These are phyloP conservation scores for Sprattus sprattus DNA, from an alignment of 2,113 vertebrate genomes.

Conservation along the genomic window DNA sequence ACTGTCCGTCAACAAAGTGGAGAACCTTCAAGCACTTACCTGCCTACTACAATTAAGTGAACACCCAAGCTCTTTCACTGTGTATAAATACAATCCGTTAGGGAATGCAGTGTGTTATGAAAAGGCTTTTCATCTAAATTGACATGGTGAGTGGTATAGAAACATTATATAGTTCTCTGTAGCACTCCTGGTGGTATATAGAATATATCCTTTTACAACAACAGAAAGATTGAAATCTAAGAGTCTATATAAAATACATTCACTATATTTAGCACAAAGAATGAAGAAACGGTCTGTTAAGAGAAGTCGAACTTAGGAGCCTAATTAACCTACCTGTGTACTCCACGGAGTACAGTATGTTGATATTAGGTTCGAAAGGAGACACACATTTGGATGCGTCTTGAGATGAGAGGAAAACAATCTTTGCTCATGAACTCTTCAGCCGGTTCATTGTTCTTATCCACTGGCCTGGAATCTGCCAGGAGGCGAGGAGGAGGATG, in stretches of 20 bases:
- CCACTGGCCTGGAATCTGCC: slow-evolving; percentile 21
- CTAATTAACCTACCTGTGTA: background rate
- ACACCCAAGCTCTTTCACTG: slow-evolving; percentile 31
- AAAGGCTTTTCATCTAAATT: background rate
- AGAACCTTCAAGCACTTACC: slow-evolving; percentile 67
- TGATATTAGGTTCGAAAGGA: background rate
- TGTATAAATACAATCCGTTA: background rate
- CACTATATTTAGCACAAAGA: background rate
- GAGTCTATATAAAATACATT: background rate
- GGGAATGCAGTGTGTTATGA: background rate
- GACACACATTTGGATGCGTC: background rate
- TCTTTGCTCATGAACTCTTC: background rate
- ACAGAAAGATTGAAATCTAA: background rate
- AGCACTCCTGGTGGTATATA: background rate
- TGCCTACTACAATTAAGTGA: slow-evolving; percentile 58
- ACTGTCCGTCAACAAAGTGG: slow-evolving; percentile 63
- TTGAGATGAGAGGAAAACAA: background rate
- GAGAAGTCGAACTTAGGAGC: background rate
- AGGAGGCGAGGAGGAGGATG: background rate
- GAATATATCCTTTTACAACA: background rate
- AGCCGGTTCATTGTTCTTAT: slow-evolving; percentile 26
- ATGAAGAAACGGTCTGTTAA: background rate
- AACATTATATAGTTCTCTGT: background rate
- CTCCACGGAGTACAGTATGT: too few relatives aligned
- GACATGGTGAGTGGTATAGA: background rate